Percentiles rank a stretch among this genome's conserved stretches.
These are phyloP conservation scores for Coelopa pilipes DNA, from an alignment of 2,888 invertebrate genomes.

Conservation along the genomic window DNA sequence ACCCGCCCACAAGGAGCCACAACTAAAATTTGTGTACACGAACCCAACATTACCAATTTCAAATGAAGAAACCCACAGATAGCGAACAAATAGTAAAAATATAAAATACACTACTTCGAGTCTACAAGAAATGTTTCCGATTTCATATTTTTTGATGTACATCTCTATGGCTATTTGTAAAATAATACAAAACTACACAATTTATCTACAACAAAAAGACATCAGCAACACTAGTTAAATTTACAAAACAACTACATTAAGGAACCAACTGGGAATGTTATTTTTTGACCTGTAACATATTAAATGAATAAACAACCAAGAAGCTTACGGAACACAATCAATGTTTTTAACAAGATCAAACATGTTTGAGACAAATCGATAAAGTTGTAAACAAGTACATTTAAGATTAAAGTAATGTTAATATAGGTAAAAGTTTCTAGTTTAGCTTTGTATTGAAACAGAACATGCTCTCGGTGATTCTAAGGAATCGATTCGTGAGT, in stretches of 20 bases:
- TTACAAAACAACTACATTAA: conserved; percentile 1
- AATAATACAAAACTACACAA: conserved; percentile 5
- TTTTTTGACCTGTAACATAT: conserved; percentile 24
- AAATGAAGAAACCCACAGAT: neutral
- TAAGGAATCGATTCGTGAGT: no score
- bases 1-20: no score
- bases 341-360: conserved; percentile 54
- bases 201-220: neutral
- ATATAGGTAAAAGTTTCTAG: no score
- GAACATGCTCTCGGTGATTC: no score
- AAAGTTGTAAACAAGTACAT: neutral
- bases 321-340: conserved; percentile 65
- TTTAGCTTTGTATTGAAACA: no score
- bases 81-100: neutral
- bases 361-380: conserved; percentile 17
- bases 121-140: conserved; percentile 5
- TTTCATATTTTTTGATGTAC: conserved; percentile 34
- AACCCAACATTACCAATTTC: conserved; percentile 9
- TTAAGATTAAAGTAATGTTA: neutral
- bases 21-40: neutral
- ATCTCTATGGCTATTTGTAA: conserved; percentile 32
- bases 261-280: neutral
- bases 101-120: conserved; percentile 7
- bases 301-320: conserved; percentile 53
- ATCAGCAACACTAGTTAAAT: conserved; percentile 7